A percentile compares a stretch with the other conserved stretches of the same genome.
Conservation (phyloP, 1,140 invertebrate species). For the Arion vulgaris region DNA sequence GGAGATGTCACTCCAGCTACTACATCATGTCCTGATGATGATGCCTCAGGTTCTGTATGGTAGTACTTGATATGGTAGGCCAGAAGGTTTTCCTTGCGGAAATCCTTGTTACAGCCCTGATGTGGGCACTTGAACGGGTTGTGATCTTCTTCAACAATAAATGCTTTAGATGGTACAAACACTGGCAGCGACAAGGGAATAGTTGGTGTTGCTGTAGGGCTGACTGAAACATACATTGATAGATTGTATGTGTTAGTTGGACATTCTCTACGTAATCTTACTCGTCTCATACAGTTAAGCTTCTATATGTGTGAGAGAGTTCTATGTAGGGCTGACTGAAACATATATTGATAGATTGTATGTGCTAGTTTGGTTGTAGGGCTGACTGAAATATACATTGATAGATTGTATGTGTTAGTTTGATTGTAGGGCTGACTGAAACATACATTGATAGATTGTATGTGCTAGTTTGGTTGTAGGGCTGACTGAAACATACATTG, state of each 20-base stretch:
- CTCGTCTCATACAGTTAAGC: no score
- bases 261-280: neutral
- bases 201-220: neutral
- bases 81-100: conserved; percentile 89
- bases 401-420: neutral
- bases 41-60: conserved; percentile 47
- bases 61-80: conserved; percentile 73
- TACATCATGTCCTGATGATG: neutral
- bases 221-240: neutral
- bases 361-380: neutral
- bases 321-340: no score
- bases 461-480: neutral
- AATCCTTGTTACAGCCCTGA: conserved; percentile 87
- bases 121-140: conserved; percentile 81
- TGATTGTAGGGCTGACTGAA: no score
- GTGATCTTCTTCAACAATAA: conserved; percentile 71
- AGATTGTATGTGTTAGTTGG: neutral
- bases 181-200: neutral
- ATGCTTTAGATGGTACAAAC: conserved; percentile 66
- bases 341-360: no score
- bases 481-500: neutral
- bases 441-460: no score
- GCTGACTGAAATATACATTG: neutral
- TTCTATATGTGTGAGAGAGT: no score
- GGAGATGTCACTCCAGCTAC: neutral